These are phyloP conservation scores for Porites australiensis DNA, from an alignment of 64 coral and sea anemone species.

Conservation along the genomic window DNA sequence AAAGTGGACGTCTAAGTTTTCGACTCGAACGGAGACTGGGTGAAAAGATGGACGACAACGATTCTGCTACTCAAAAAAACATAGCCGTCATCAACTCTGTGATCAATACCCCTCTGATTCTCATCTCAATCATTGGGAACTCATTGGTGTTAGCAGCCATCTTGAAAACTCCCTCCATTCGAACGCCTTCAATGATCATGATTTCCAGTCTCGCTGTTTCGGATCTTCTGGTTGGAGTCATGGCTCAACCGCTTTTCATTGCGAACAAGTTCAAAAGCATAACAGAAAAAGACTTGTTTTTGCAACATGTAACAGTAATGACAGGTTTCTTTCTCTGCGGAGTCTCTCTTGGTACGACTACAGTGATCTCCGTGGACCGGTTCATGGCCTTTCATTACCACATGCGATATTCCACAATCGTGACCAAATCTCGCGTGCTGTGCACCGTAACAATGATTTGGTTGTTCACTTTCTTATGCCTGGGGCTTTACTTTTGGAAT, in stretches of 20 bases:
- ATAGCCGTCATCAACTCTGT: neutral
- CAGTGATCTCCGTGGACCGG: neutral
- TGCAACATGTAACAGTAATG: neutral
- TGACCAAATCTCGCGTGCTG: neutral
- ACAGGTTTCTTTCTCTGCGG: neutral
- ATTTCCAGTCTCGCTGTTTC: constrained; percentile 2
- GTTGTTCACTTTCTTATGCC: neutral
- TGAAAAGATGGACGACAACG: no score
- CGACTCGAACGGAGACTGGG: no score
- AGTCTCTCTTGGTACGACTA: neutral
- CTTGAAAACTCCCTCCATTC: neutral
- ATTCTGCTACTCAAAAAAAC: neutral
- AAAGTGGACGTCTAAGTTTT: no score
- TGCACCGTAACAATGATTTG: neutral
- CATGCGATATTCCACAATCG: neutral
- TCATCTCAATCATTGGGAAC: neutral
- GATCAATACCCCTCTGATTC: neutral
- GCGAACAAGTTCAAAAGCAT: no score
- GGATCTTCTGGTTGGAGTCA: neutral
- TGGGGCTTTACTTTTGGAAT: neutral
- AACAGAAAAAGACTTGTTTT: neutral
- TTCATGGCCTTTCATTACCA: neutral
- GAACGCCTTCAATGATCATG: neutral
- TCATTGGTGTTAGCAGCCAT: neutral
- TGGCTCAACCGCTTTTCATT: neutral